Evolutionary conservation across 2,113 vertebrate species (phyloP).

Genomic region (Danio rerio): DNA sequence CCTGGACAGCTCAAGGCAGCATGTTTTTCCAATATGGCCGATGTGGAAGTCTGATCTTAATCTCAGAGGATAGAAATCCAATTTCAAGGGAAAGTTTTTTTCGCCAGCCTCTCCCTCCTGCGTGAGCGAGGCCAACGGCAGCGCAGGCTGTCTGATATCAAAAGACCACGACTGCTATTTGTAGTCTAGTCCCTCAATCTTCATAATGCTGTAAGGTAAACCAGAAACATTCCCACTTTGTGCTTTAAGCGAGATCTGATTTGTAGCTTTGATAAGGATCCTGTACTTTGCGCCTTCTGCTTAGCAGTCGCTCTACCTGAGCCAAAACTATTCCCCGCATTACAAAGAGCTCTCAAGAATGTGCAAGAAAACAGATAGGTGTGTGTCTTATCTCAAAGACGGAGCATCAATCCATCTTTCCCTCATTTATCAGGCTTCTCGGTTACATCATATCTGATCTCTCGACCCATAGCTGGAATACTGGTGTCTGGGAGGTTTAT

Average conservation of each 20-base stretch:
- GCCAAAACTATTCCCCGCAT: slow-evolving; percentile 42
- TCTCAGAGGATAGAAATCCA: slow-evolving; percentile 62
- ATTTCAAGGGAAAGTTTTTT: slow-evolving; percentile 56
- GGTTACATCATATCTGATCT: slow-evolving; percentile 50
- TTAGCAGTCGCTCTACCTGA: slow-evolving; percentile 23
- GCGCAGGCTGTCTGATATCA: slow-evolving; percentile 39
- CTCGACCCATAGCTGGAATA: slow-evolving; percentile 43
- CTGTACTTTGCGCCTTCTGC: slow-evolving; percentile 4
- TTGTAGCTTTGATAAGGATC: slow-evolving; percentile 28
- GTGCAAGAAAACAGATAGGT: slow-evolving; percentile 34
- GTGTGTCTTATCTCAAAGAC: slow-evolving; percentile 46
- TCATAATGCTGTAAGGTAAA: slow-evolving; percentile 45
- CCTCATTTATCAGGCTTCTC: slow-evolving; percentile 52
- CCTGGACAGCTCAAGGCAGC: slow-evolving; percentile 52
- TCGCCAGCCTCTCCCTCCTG: slow-evolving; percentile 29
- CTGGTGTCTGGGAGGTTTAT: slow-evolving; percentile 50
- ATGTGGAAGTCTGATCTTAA: slow-evolving; percentile 62
- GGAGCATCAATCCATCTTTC: slow-evolving; percentile 39
- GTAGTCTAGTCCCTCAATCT: slow-evolving; percentile 33
- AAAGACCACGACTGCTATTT: slow-evolving; percentile 34
- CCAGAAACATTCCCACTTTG: slow-evolving; percentile 41
- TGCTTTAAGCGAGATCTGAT: slow-evolving; percentile 37
- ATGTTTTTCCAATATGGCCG: slow-evolving; percentile 58
- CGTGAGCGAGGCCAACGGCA: slow-evolving; percentile 22
- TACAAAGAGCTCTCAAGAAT: slow-evolving; percentile 45